Conservation (phyloP, 2,888 invertebrate species). For the Sympetrum striolatum region DNA sequence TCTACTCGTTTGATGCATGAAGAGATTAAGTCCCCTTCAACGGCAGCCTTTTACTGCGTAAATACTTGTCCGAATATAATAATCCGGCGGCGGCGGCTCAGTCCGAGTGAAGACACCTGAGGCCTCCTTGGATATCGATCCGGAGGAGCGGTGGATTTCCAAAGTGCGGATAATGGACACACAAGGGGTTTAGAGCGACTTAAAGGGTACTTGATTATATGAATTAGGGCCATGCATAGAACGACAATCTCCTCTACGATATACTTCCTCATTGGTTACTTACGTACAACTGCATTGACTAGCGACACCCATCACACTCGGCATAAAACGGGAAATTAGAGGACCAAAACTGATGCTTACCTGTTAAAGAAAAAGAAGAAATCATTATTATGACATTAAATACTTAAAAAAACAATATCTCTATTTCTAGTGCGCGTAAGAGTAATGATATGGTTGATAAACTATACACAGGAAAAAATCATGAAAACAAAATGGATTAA, state of each 20-base stretch:
- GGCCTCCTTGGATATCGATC: neutral
- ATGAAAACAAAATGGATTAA: no score
- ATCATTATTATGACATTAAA: no score
- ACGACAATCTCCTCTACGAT: no score
- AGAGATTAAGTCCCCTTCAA: slow-evolving; percentile 14
- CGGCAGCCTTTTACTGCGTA: slow-evolving; percentile 7
- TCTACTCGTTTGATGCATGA: slow-evolving; percentile 7
- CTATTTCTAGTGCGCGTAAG: no score
- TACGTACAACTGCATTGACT: no score
- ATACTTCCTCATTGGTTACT: neutral
- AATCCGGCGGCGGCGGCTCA: slow-evolving; percentile 9
- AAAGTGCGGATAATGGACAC: slow-evolving; percentile 3
- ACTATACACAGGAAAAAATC: no score
- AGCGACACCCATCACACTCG: neutral
- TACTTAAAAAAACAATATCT: no score
- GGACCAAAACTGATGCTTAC: neutral
- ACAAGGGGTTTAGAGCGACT: no score
- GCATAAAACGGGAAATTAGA: neutral
- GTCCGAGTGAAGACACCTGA: slow-evolving; percentile 29
- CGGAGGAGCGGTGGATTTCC: neutral
- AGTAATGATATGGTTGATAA: no score
- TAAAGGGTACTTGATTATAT: no score
- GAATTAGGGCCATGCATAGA: no score
- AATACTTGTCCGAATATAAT: slow-evolving; percentile 24
- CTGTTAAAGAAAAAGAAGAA: neutral